Base-by-base conservation (phyloP, 2,888 invertebrate species). In the Cactoblastis cactorum region DNA sequence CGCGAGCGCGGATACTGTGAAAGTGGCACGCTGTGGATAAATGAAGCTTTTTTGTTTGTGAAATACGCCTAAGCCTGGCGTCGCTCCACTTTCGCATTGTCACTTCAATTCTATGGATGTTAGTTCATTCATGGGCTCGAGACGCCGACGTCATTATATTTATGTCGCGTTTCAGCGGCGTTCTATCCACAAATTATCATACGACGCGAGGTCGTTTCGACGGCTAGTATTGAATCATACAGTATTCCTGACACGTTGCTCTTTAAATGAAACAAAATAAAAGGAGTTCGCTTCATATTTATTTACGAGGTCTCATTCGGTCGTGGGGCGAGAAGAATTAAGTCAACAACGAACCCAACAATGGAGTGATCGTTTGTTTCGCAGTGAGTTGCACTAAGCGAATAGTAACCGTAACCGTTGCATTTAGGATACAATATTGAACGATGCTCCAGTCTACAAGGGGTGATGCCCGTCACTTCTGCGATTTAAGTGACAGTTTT, bases 401-500 rank as follows among this genome's bases (percentile, higher is more conserved):
- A 78, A 74, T 69, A 58, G 56, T 58, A 58, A 63, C 73, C 64
- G 51, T 80, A 71, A 59, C 57, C 50, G 51, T 51, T 55, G 46
- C 41, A 11, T 49, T 60, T 71, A 82, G 72, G 77, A 71, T 63
- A 67, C 65, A 77, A 56, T 74, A 71, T 80, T 57, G 73, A 68
- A 63, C 63, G 67, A 53, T 49, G 49, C 43, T 49, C 53, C 50
- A 35, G 51, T 41, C 51, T 65, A 69, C 80, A 79, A 87, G 81
- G 85, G 83, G 77, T 64, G 67, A 71, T 69, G 67, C 67, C 75
- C 72, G 81, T 83, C 86, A 84, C 80, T 84, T 81, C 73, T 83
- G 80, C 80, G 77, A 88, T 90, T 91, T 91, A 92, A 92, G 92
- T 93, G 93, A 93, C 93, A 92, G 92, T 92, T 93, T 93, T 93